Evolutionary conservation across 2,113 vertebrate species (phyloP).

Genomic region (Antidorcas marsupialis): DNA sequence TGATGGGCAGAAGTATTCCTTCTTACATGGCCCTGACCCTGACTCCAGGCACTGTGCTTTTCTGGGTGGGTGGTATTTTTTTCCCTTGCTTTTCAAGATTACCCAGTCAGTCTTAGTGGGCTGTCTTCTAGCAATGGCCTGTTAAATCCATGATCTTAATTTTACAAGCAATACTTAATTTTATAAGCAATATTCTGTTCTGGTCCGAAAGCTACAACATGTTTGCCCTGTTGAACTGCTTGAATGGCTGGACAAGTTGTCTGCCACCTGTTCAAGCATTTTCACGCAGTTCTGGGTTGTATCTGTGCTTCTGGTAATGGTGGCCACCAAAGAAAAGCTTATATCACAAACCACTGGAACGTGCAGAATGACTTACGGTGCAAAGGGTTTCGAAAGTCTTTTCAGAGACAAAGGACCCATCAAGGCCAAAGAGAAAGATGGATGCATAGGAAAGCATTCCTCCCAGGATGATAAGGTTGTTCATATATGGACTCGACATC

Average conservation of each 20-base stretch:
- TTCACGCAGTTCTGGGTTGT: not conserved
- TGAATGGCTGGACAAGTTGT: not conserved
- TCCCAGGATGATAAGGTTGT: slow-evolving; percentile 98
- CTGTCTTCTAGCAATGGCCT: not conserved
- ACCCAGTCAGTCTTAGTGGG: not conserved
- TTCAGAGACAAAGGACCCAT: slow-evolving; percentile 97
- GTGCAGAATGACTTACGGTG: slow-evolving; percentile 89
- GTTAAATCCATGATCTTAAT: not conserved
- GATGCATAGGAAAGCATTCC: slow-evolving; percentile 99
- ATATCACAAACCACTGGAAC: not conserved
- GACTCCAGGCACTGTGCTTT: not conserved
- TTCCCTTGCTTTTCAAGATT: not conserved
- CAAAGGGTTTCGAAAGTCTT: slow-evolving; percentile 98
- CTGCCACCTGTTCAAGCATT: not conserved
- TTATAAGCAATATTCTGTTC: not conserved
- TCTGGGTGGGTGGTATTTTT: not conserved
- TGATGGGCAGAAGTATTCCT: not conserved
- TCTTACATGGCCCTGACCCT: not conserved
- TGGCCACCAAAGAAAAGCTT: not conserved
- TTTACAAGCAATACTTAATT: not conserved
- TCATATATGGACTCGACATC: slow-evolving; percentile 99
- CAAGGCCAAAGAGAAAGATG: slow-evolving; percentile 98
- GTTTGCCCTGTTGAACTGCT: not conserved
- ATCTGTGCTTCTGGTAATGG: not conserved
- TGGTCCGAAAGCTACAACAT: not conserved